Evolutionary conservation across 37 sponge, comb jelly and placozoan species (phyloP).

Genomic region (Bolinopsis microptera): DNA sequence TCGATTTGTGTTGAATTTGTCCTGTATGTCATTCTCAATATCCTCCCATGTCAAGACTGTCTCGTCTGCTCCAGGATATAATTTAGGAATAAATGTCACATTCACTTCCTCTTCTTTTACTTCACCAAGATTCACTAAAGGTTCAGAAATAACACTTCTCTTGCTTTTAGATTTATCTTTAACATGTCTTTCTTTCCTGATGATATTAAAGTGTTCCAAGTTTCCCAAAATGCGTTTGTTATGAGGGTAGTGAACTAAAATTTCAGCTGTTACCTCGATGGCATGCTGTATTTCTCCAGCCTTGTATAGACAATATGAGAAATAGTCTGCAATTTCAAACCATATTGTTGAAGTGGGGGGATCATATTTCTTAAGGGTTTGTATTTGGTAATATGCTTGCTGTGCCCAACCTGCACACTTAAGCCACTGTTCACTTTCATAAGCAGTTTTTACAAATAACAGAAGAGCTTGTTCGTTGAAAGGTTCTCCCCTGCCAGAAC

Average conservation of each 20-base stretch:
- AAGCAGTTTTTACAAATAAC: background rate
- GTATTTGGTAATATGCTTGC: background rate
- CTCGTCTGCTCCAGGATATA: conserved; percentile 40
- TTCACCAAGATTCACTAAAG: background rate
- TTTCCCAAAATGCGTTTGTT: background rate
- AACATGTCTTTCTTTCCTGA: background rate
- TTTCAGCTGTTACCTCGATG: background rate
- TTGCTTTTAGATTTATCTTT: background rate
- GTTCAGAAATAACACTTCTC: conserved; percentile 4
- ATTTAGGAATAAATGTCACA: conserved; percentile 43
- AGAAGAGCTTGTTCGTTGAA: background rate
- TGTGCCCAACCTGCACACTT: conserved; percentile 13
- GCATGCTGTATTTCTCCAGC: conserved; percentile 14
- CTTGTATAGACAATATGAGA: background rate
- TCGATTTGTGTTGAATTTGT: background rate
- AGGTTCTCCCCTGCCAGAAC: background rate
- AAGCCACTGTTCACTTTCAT: background rate
- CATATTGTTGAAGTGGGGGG: background rate
- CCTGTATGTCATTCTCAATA: conserved; percentile 26
- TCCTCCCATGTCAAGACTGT: background rate
- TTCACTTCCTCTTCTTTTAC: background rate
- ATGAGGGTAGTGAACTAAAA: conserved; percentile 24
- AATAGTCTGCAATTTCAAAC: background rate
- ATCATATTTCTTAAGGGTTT: background rate
- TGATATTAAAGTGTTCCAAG: background rate